Base-by-base conservation (phyloP, 2,113 vertebrate genomes). In the Equus quagga region DNA sequence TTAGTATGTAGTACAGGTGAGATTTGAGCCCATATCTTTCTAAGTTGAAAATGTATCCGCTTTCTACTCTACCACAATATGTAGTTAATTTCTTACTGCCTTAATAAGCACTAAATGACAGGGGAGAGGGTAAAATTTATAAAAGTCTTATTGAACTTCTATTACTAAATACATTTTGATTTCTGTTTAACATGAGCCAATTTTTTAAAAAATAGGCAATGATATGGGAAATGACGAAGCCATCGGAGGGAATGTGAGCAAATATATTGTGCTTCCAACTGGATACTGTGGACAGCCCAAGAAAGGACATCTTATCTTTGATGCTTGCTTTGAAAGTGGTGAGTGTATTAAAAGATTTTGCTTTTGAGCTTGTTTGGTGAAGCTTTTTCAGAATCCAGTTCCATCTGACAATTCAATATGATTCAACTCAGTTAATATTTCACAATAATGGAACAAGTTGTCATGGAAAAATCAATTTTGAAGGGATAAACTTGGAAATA, bases 251-350 rank as follows among this genome's bases (percentile, higher is more conserved):
- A 99, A 99, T 0, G 99, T 99, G 94, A 99, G 97, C 99, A 99
- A 99, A 97, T 98, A 99, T 93, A 80, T 96, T 12, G 99, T 99
- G 97, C 98, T 99, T 92, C 99, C 99, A 94, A 97, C 98, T 94
- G 99, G 99, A 81, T 99, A 99, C 95, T 98, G 98, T 79, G 99
- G 99, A 96, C 98, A 98, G 17, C 98, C 98, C 75, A 99, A 99
- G 90, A 99, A 99, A 98, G 99, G 99, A 98, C 99, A 99, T 98
- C 99, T 99, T 94, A 96, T 99, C 83, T 99, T 99, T 98, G 99
- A 99, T 96, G 99, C 99, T 97, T 99, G 99, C 98, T 99, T 99
- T 98, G 99, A 99, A 98, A 99, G 99, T 84, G 99, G 99, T 99
- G 97, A 99, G 99, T 99, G 1, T 92, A 89, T 91, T 62, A 79